Base-by-base conservation (phyloP, 1,140 invertebrate species). In the Laupala kohalensis region DNA sequence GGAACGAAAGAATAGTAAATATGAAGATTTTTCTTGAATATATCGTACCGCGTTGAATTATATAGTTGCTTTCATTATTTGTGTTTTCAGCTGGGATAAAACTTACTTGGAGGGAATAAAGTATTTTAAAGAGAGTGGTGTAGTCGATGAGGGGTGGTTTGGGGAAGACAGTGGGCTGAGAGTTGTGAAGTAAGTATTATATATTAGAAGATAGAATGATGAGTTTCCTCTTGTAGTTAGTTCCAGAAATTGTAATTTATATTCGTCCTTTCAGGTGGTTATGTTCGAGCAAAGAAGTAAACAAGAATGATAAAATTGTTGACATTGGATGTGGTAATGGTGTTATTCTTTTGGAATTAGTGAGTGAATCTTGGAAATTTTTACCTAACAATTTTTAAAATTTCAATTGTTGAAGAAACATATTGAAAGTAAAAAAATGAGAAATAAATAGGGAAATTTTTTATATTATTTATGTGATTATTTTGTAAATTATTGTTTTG, bases 71-170 rank as follows among this genome's bases (percentile, higher is more conserved):
- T 66, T 37, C 30, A 25, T 74, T 67, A 73, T 70, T 77, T 74
- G 74, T 74, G 70, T 62, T 81, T 83, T 74, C 77, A 90, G 89
- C 81, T 97, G 95, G 96, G 90, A 96, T 77, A 81, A 87, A 66
- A 82, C 87, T 13, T 98, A 97, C 79, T 80, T 85, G 67, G 83
- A 83, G 71, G 95, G 97, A 83, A 86, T 96, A 37, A 80, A 84
- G 29, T 95, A 95, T 80, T 97, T 91, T 78, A 83, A 89, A 68
- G 87, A 87, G 73, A 86, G 91, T 79, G 94, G 93, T 4, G 94
- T 97, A 79, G 86, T 91, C 15, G 95, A 95, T 6, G 95, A 97
- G 79, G 85, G 96, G 62, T 97, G 95, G 95, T 97, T 97, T 79
- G 94, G 94, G 12, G 89, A 92, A 79, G 89, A 89, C 69, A 91